phyloP scores from a whole-genome alignment of 2,888 invertebrate genomes.

The Diploptera punctata region DNA sequence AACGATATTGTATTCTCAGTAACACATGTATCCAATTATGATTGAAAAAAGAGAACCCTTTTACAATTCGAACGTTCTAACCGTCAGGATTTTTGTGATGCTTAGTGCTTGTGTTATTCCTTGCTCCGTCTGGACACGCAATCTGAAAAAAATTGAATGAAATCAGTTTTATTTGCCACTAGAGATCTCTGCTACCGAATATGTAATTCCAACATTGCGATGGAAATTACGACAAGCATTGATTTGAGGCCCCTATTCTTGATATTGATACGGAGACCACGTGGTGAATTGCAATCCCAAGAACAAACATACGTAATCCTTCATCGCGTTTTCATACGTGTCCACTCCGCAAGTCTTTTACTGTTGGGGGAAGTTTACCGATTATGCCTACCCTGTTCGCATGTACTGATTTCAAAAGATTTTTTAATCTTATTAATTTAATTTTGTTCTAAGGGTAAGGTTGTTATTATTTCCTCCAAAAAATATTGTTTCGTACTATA shows the following conservation, averaged over 20 bases:
- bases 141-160: constrained; percentile 22
- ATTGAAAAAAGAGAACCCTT: background rate
- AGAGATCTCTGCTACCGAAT: background rate
- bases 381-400: too few relatives aligned
- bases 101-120: background rate
- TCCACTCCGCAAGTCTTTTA: too few relatives aligned
- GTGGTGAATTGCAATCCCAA: constrained; percentile 38
- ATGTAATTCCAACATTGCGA: constrained; percentile 35
- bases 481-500: too few relatives aligned
- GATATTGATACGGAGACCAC: constrained; percentile 34
- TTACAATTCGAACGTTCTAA: background rate
- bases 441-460: too few relatives aligned
- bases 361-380: too few relatives aligned
- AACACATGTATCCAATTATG: background rate
- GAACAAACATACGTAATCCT: constrained; percentile 41
- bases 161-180: constrained; percentile 12
- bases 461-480: too few relatives aligned
- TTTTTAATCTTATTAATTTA: too few relatives aligned
- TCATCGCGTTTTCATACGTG: too few relatives aligned
- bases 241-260: constrained; percentile 27
- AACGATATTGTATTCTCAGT: constrained; percentile 5
- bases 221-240: constrained; percentile 32
- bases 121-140: background rate
- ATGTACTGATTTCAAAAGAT: too few relatives aligned
- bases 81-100: background rate